Conservation (phyloP, 1,140 invertebrate genomes). For the Diorhabda carinulata region DNA sequence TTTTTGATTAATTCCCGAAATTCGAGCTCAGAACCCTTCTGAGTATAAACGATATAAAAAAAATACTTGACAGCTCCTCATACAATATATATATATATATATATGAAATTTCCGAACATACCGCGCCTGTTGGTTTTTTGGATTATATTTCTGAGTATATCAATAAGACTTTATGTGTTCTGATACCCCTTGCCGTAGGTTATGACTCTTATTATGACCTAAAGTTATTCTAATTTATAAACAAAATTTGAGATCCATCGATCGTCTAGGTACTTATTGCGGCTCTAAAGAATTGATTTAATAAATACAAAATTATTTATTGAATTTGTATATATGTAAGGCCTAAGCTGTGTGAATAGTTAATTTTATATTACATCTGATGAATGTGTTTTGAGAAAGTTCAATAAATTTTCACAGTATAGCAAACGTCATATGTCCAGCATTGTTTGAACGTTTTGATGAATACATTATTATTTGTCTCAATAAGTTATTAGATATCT, state of each 20-base stretch:
- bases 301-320: too few relatives aligned
- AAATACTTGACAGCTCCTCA: slow-evolving; percentile 3
- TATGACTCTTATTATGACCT: slow-evolving; percentile 29
- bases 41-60: neutral
- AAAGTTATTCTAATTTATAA: slow-evolving; percentile 35
- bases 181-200: slow-evolving; percentile 11
- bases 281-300: slow-evolving; percentile 1
- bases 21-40: slow-evolving; percentile 8
- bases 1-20: slow-evolving; percentile 19
- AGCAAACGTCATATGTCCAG: too few relatives aligned
- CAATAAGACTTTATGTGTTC: slow-evolving; percentile 19
- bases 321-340: too few relatives aligned
- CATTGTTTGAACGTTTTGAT: too few relatives aligned
- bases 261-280: neutral
- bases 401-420: too few relatives aligned
- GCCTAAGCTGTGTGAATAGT: too few relatives aligned
- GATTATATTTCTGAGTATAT: neutral
- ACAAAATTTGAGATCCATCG: slow-evolving; percentile 22
- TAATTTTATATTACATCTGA: too few relatives aligned
- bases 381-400: too few relatives aligned
- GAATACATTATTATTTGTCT: too few relatives aligned
- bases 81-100: neutral
- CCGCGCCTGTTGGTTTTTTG: neutral
- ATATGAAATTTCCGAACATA: neutral
- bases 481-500: too few relatives aligned